Evolutionary conservation across 1,140 invertebrate genomes (phyloP).

Genomic region (Papilio polyxenes): DNA sequence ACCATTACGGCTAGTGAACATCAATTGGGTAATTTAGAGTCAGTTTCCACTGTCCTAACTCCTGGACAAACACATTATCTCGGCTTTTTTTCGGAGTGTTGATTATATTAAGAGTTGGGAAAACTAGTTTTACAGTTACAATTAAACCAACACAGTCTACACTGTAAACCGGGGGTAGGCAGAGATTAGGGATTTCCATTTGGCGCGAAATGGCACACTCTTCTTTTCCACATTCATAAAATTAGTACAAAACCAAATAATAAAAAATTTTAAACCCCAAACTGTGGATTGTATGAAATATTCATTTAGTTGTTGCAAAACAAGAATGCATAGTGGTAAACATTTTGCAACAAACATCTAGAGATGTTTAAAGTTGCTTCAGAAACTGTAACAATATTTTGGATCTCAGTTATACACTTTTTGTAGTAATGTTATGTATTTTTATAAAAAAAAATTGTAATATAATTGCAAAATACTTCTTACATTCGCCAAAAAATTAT

Average conservation of each 20-base stretch:
- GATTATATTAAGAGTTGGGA: background rate
- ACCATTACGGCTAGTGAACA: background rate
- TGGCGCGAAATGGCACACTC: background rate
- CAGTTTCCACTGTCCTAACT: background rate
- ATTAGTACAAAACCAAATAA: background rate
- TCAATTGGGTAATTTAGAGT: background rate
- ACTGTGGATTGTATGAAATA: background rate
- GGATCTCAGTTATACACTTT: background rate
- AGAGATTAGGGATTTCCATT: no score
- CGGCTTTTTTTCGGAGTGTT: no score
- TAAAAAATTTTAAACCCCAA: background rate
- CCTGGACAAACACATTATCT: background rate
- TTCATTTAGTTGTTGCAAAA: constrained; percentile 15
- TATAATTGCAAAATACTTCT: background rate
- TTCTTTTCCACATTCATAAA: background rate
- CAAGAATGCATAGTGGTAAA: background rate
- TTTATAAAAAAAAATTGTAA: background rate
- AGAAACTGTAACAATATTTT: background rate
- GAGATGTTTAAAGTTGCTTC: constrained; percentile 13
- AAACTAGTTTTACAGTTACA: background rate
- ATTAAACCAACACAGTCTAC: background rate
- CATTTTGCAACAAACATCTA: constrained; percentile 22
- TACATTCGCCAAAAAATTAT: background rate
- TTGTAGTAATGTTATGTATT: background rate
- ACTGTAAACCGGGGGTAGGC: background rate